These are phyloP conservation scores for Phaethornis superciliosus DNA, from an alignment of 2,113 vertebrate species.

Conservation along the genomic window DNA sequence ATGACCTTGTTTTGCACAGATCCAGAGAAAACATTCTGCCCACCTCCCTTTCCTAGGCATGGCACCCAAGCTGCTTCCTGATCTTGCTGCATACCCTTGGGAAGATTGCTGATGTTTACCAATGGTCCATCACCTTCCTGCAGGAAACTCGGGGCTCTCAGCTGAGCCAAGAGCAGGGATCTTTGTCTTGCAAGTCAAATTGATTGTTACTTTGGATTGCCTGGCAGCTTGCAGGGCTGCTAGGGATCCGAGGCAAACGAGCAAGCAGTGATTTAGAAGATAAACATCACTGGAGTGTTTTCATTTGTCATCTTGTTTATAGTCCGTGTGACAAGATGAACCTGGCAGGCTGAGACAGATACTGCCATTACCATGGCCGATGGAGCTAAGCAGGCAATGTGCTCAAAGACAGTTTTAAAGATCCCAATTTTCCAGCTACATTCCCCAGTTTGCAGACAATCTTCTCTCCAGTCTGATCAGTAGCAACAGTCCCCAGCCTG, in stretches of 20 bases:
- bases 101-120: not conserved
- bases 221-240: not conserved
- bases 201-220: not conserved
- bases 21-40: not conserved
- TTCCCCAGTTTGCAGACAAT: not conserved
- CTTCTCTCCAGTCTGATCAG: not conserved
- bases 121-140: not conserved
- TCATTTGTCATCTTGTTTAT: constrained; percentile 42
- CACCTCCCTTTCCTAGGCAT: not conserved
- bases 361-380: not conserved
- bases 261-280: constrained; percentile 38
- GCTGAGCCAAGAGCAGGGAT: not conserved
- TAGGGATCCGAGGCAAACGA: not conserved
- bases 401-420: not conserved
- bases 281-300: constrained; percentile 31
- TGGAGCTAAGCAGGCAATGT: not conserved
- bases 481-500: not conserved
- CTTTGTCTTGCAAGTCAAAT: not conserved
- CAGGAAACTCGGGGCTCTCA: not conserved
- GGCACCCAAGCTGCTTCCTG: not conserved
- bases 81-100: fast-evolving
- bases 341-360: constrained; percentile 23
- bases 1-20: not conserved
- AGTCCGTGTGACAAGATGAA: constrained; percentile 11
- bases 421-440: not conserved